Conservation (phyloP, 53 echinoderm and acorn worm genomes). For the Crossaster papposus region DNA sequence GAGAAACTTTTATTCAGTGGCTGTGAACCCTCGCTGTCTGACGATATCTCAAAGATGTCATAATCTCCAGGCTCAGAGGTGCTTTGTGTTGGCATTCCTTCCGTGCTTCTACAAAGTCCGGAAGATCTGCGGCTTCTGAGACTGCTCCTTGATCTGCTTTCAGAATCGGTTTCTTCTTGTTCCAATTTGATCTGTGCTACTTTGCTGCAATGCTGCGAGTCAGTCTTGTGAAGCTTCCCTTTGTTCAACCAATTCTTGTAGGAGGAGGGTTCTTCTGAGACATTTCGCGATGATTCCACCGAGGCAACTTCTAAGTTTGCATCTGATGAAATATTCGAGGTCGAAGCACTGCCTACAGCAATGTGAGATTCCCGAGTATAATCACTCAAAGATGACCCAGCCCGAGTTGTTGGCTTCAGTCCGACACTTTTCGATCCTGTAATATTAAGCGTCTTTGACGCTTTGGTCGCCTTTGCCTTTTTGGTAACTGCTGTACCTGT, state of each 20-base stretch:
- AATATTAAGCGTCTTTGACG: not conserved
- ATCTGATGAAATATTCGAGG: not conserved
- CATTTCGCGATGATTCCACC: not conserved
- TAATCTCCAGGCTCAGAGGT: not conserved
- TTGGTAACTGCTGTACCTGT: not conserved
- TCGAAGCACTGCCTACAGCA: not conserved
- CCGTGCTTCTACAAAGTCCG: not conserved
- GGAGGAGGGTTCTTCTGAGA: not conserved
- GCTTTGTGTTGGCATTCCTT: not conserved
- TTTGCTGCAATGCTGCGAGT: not conserved
- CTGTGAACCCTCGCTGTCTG: slow-evolving; percentile 21
- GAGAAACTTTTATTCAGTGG: not conserved
- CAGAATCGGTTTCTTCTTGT: not conserved
- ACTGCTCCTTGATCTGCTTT: not conserved
- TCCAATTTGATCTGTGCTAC: not conserved
- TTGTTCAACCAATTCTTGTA: not conserved
- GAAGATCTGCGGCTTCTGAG: not conserved
- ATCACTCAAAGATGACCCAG: not conserved
- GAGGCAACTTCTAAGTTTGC: not conserved
- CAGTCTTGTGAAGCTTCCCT: slow-evolving; percentile 10
- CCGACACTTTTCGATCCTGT: not conserved
- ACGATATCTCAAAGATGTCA: slow-evolving; percentile 22
- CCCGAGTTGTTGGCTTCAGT: not conserved
- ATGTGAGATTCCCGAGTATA: not conserved
- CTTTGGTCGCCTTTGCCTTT: not conserved